These are phyloP conservation scores for Panurus biarmicus DNA, from an alignment of 2,113 vertebrate species.

Conservation along the genomic window DNA sequence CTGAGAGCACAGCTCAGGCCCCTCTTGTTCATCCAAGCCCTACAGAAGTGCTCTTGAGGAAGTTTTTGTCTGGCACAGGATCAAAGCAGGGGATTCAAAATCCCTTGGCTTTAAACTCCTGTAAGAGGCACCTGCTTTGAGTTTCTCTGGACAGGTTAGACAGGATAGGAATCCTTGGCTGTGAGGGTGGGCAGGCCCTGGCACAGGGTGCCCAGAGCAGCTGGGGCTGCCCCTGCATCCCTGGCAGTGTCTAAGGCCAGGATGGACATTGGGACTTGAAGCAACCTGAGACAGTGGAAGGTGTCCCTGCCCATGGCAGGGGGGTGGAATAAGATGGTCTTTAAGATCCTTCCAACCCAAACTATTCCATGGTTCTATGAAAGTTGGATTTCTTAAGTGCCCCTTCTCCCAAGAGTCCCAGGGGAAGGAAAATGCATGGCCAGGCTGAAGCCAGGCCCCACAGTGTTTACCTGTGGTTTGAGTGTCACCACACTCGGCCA, in stretches of 20 bases:
- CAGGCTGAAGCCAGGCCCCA: not conserved
- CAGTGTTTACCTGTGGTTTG: constrained; percentile 81
- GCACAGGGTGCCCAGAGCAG: not conserved
- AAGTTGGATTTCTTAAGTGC: not conserved
- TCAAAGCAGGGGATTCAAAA: not conserved
- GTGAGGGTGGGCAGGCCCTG: not conserved
- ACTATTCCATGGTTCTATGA: not conserved
- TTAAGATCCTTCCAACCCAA: not conserved
- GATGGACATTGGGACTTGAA: rapidly evolving
- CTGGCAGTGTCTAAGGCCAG: not conserved
- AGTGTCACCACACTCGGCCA: constrained; percentile 74
- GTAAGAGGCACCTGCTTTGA: not conserved
- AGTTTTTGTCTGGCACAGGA: not conserved
- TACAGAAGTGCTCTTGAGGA: not conserved
- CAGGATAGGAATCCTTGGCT: not conserved
- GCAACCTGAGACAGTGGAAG: rapidly evolving
- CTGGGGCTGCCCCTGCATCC: not conserved
- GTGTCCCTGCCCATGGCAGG: not conserved
- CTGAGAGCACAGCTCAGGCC: not conserved
- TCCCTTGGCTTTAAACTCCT: not conserved
- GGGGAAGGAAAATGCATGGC: not conserved
- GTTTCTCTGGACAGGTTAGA: not conserved
- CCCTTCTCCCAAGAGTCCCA: not conserved
- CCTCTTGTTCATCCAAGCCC: not conserved
- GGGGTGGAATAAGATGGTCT: too few species aligned